Evolutionary conservation across 2,113 vertebrate genomes (phyloP), one percentile per base, ranked within the genome.

Genomic region (Mastomys natalensis): DNA sequence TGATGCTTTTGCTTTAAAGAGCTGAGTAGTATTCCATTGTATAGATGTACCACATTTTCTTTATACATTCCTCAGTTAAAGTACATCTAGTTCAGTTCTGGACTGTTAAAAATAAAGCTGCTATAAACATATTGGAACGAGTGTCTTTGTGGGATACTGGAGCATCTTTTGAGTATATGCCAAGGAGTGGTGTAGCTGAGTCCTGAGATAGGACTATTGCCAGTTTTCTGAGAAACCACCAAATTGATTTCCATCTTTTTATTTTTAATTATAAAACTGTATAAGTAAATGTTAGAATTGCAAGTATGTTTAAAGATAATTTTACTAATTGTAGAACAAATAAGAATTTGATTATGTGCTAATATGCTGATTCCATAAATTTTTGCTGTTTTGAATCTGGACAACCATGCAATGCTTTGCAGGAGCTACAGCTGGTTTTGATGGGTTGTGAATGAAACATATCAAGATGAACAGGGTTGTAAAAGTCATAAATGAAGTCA

Each of bases 401-500:
- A 89, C 70, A 97, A 89, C 95, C n/a, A 66, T 95, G 19, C 34
- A 92, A 24, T 70, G 51, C 95, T 89, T 87, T 21, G 0, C 13
- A 92, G 88, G 86, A 97, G 45, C 24, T 3, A 55, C 72, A 97
- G 93, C 76, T 95, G 2, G 95, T 98, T 97, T 87, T 64, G 66
- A 68, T 78, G 62, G 64, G 15, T 3, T 10, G 40, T 62, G 68
- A 92, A 73, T 37, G 86, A 95, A 97, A 97, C 91, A 87, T 10
- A 91, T 29, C 78, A 93, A 95, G 93, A 98, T 53, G 94, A 97
- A 96, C 1, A 31, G 53, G 78, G n/a, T 74, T 95, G 78, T 98
- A 98, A 98, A 98, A 98, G 95, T 94, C 95, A 95, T 87, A 97
- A 98, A 97, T 98, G 43, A 98, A 97, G 87, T 97, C 97, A 97